phyloP scores from a whole-genome alignment of 2,888 invertebrate species.

The Apamea anceps region DNA sequence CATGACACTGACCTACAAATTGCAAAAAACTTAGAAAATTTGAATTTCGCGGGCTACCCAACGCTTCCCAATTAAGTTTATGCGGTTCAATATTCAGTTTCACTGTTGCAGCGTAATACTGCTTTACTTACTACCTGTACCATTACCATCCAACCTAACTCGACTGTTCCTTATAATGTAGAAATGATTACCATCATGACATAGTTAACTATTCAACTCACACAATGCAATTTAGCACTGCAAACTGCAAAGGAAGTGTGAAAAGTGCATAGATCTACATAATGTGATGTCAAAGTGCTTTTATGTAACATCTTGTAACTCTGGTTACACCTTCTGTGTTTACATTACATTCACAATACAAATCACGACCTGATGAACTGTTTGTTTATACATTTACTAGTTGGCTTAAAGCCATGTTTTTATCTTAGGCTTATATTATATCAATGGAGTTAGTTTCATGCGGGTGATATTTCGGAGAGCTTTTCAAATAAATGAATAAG shows the following conservation, averaged over 20 bases:
- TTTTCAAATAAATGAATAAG: background rate
- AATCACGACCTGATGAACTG: constrained; percentile 15
- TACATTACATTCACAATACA: constrained; percentile 28
- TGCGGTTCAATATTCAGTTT: background rate
- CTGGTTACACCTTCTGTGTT: constrained; percentile 28
- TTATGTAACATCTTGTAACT: constrained; percentile 33
- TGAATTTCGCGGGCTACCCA: too few species aligned
- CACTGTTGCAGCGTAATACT: background rate
- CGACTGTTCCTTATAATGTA: background rate
- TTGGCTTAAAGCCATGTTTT: background rate
- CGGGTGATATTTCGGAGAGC: background rate
- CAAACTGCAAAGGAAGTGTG: constrained; percentile 35
- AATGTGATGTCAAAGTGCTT: constrained; percentile 34
- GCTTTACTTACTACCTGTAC: background rate
- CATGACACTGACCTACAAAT: too few species aligned
- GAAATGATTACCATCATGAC: background rate
- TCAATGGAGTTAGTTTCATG: background rate
- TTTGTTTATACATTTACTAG: constrained; percentile 5
- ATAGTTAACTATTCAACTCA: constrained; percentile 12
- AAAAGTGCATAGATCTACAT: constrained; percentile 38
- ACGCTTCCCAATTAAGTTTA: background rate
- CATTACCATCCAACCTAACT: too few species aligned
- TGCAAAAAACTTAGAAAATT: too few species aligned
- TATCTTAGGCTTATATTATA: background rate
- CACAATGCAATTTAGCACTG: constrained; percentile 4